phyloP scores from a whole-genome alignment of 23 tunicate species.

The Ciona savignyi region DNA sequence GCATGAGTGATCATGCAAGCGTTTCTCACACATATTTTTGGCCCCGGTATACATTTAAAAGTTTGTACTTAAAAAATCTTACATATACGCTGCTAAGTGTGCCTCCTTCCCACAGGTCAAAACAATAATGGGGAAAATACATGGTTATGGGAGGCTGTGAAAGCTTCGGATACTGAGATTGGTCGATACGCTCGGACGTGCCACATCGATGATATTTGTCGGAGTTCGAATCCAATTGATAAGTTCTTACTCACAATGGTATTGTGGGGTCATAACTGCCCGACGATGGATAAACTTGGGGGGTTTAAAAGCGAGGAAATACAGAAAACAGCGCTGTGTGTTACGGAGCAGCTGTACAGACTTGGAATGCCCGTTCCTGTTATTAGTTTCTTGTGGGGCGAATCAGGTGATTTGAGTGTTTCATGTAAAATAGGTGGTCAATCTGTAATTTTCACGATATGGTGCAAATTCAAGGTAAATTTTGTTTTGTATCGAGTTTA shows the following conservation, averaged over 20 bases:
- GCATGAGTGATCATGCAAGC: too few species aligned
- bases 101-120: too few species aligned
- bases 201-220: slow-evolving; percentile 1
- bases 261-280: slow-evolving; percentile 22
- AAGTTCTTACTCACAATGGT: slow-evolving; percentile 21
- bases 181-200: background rate
- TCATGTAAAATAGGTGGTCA: too few species aligned
- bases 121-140: slow-evolving; percentile 6
- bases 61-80: too few species aligned
- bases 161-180: slow-evolving; percentile 5
- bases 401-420: slow-evolving; percentile 10
- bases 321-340: slow-evolving; percentile 1
- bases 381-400: slow-evolving; percentile 22
- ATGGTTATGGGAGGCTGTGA: slow-evolving; percentile 16
- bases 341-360: slow-evolving; percentile 8
- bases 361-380: slow-evolving; percentile 32
- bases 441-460: too few species aligned
- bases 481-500: too few species aligned
- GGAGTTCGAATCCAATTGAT: slow-evolving; percentile 11
- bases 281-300: slow-evolving; percentile 4
- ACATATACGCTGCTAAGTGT: too few species aligned
- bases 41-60: too few species aligned
- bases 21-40: too few species aligned
- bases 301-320: background rate
- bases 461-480: too few species aligned